Evolutionary conservation across 2,113 vertebrate species (phyloP).

Genomic region (Myrmecobius fasciatus): DNA sequence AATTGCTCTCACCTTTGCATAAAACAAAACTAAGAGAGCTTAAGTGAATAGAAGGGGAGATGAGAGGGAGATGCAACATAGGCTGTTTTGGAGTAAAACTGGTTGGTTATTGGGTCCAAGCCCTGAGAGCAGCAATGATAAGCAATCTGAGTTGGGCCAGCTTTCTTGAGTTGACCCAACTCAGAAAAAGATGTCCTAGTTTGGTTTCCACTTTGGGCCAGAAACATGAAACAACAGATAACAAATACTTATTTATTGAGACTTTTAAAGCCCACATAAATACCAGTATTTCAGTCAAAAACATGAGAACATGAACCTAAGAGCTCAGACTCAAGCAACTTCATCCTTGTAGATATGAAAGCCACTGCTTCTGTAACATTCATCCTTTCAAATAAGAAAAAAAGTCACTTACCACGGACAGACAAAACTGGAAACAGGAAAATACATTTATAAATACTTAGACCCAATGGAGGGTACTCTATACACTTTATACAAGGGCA

Average conservation of each 20-base stretch:
- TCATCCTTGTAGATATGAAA: constrained; percentile 21
- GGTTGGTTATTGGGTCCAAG: neutral
- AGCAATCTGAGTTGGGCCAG: neutral
- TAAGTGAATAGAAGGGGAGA: neutral
- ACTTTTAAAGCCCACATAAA: constrained; percentile 53
- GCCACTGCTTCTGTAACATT: neutral
- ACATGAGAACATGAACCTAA: constrained; percentile 9
- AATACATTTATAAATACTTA: neutral
- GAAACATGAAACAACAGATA: neutral
- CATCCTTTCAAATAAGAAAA: neutral
- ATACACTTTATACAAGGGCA: constrained; percentile 21
- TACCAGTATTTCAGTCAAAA: constrained; percentile 21
- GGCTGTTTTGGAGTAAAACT: neutral
- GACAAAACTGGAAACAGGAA: neutral
- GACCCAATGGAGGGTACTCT: neutral
- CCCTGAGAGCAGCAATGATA: neutral
- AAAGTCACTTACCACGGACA: neutral
- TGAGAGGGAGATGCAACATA: neutral
- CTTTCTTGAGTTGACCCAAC: neutral
- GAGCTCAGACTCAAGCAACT: constrained; percentile 7
- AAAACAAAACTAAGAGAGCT: neutral
- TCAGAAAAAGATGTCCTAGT: neutral
- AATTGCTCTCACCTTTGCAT: neutral
- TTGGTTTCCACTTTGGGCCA: neutral
- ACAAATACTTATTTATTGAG: constrained; percentile 72